Conservation (phyloP, 2,113 vertebrate genomes). For the Cygnus buccinator region DNA sequence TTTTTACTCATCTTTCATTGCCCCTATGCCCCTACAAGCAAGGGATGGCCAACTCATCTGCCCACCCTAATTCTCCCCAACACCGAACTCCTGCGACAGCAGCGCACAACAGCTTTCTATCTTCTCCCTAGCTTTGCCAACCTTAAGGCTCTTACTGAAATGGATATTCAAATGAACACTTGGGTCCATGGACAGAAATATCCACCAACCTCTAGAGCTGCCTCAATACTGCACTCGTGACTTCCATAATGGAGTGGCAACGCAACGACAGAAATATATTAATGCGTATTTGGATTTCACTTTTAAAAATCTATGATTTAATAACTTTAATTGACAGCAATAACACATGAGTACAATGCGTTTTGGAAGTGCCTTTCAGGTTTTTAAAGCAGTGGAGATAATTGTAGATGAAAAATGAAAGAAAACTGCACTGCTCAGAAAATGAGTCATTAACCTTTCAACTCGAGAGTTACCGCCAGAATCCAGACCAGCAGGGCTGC, state of each 20-base stretch:
- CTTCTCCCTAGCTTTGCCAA: neutral
- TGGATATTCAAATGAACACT: neutral
- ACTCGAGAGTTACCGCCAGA: slow-evolving; percentile 45
- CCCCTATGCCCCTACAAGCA: neutral
- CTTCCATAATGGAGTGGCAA: slow-evolving; percentile 30
- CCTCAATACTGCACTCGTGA: neutral
- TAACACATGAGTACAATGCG: slow-evolving; percentile 60
- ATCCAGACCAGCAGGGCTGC: slow-evolving; percentile 63
- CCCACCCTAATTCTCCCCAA: neutral
- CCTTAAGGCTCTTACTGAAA: neutral
- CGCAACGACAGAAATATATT: slow-evolving; percentile 47
- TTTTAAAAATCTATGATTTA: slow-evolving; percentile 66
- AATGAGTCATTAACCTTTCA: slow-evolving; percentile 78
- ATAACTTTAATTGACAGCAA: slow-evolving; percentile 76
- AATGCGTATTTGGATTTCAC: slow-evolving; percentile 64
- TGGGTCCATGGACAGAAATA: slow-evolving; percentile 20
- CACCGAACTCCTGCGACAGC: accelerated
- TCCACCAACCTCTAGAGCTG: slow-evolving; percentile 28
- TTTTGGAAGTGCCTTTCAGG: slow-evolving; percentile 40
- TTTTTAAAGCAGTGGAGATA: slow-evolving; percentile 73
- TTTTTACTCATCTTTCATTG: neutral
- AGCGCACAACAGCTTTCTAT: neutral
- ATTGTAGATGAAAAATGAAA: slow-evolving; percentile 77
- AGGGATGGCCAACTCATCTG: neutral
- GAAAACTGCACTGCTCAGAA: slow-evolving; percentile 66